Evolutionary conservation across 2,797 vertebrate genomes (phyloP).

Genomic region (Anabacerthia variegaticeps): DNA sequence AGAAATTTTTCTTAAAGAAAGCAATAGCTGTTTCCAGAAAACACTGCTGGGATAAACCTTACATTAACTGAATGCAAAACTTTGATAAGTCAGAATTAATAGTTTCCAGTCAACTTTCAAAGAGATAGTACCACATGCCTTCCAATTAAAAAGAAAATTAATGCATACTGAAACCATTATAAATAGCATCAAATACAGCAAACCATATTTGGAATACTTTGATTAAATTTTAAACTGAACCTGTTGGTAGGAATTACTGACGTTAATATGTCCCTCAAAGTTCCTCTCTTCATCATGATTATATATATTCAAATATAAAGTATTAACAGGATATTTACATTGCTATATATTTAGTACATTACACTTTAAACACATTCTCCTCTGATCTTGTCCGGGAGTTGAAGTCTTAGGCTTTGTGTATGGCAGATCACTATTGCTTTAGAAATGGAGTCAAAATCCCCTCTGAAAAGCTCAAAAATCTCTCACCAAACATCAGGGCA

Average conservation of each 20-base stretch:
- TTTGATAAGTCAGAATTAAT: constrained; percentile 40
- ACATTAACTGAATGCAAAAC: neutral
- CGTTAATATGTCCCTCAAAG: neutral
- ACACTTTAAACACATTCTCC: neutral
- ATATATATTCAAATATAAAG: neutral
- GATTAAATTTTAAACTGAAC: constrained; percentile 46
- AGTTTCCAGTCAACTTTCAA: constrained; percentile 43
- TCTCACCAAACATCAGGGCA: neutral
- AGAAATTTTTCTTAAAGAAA: neutral
- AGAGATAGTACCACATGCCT: neutral
- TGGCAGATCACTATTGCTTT: neutral
- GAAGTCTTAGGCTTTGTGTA: neutral
- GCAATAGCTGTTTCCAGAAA: constrained; percentile 1
- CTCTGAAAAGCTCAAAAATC: neutral
- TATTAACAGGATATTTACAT: constrained; percentile 18
- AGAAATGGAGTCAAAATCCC: neutral
- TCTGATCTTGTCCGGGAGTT: neutral
- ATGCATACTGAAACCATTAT: constrained; percentile 34
- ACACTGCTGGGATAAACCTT: neutral
- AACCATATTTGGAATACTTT: constrained; percentile 29
- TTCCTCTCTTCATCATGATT: neutral
- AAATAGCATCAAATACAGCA: constrained; percentile 33
- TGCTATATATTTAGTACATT: neutral
- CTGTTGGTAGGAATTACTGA: neutral
- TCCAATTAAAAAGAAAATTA: constrained; percentile 55